Evolutionary conservation across 1,140 invertebrate species (phyloP), one percentile per base, ranked within the genome.

Genomic region (Ruditapes philippinarum): DNA sequence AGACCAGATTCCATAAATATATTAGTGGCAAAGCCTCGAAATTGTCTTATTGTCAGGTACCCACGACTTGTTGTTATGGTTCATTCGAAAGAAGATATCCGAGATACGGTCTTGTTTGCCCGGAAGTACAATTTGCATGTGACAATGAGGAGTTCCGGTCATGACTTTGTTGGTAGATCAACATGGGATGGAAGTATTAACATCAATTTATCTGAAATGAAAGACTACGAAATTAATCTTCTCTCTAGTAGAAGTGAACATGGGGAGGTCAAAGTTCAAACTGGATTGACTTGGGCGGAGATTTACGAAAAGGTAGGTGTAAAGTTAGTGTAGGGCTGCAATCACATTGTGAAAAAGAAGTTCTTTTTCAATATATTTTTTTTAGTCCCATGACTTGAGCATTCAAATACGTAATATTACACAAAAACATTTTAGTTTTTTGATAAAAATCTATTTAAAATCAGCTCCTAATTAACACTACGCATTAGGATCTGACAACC

Each of bases 101-200:
- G 90, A 80, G 65, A 70, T 45, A 22, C 79, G 0, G 49, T 93
- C 22, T 28, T 68, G 36, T 93, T 92, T 76, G 92, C 91, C 17
- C 54, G 80, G 38, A 40, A 80, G 25, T 82, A 89, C 79, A 93
- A 93, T 51, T 49, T 93, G 19, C 68, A 80, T 31, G 51, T 94
- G 31, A 78, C 86, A n/a, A 83, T 94, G 5, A 79, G 88, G 12
- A 89, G 89, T 3, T 92, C 91, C 0, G 93, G 93, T 22, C 92
- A 93, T 57, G 87, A 91, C 40, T 93, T 79, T 86, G 84, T 90
- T 28, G 92, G 91, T 1, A 82, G 93, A 17, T 91, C 86, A 28
- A 91, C 92, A 4, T 86, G 70, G 36, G 89, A 92, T 40, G 89
- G 88, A 17, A 88, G 88, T 65, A 22, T 92, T 17, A 74, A 85